Base-by-base conservation (phyloP, 2,797 vertebrate genomes). In the Propithecus perrieri region DNA sequence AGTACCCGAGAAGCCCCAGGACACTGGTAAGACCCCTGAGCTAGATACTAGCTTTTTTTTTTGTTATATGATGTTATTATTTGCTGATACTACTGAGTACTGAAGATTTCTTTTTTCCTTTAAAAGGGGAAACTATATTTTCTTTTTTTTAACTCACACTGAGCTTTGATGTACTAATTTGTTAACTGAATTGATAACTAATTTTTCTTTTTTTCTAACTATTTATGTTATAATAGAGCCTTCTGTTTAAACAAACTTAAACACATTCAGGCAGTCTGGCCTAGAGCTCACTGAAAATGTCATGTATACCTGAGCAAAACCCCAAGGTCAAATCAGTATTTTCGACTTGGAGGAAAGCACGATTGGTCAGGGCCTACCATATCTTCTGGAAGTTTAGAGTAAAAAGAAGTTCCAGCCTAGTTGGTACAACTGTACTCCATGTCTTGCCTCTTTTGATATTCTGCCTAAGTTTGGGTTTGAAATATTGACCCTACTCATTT, bases 21-120 rank as follows among this genome's bases (percentile, higher is more conserved):
- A 79, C n/a, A 28, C 12, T 65, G 33, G 18, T 30, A 15, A 81
- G 20, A 61, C 22, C n/a, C 33, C 30, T 35, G 35, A 79, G 7
- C 48, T 46, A 85, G 24, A 12, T 57, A 5, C 22, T 26, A 48
- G 12, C 74, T 75, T 41, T 61, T 43, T 4, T 28, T 43, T 2
- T 43, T 75, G 46, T 43, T 43, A 43, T 33, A 10, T 48, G 11
- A 38, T 69, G 14, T 8, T 69, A 38, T 38, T 83, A 10, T 85
- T 92, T 89, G 35, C 22, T 91, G 18, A 48, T 90, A 15, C 38
- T 84, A 71, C 4, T 35, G 24, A 92, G 0, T 61, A 76, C 43
- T 75, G 41, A 85, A 84, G 85, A 87, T 88, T 50, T 85, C 41
- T 8, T 63, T 67, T 72, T 93, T 85, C 5, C 69, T 85, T 84